phyloP scores from a whole-genome alignment of 2,113 vertebrate species.

The Acanthisitta chloris region DNA sequence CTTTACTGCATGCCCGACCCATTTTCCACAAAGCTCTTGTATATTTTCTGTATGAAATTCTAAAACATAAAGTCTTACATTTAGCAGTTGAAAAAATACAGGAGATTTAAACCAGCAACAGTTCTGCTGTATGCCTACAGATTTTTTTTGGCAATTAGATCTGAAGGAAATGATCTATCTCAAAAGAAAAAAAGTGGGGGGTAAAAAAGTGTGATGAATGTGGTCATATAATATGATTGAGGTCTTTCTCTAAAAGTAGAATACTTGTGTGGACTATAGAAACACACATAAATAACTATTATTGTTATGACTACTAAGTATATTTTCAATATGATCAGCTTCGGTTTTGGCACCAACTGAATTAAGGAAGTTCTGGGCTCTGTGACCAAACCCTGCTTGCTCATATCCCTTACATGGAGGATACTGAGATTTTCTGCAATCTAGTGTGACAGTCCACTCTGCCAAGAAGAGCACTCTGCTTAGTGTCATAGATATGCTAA shows the following conservation, averaged over 20 bases:
- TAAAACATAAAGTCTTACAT: conserved; percentile 26
- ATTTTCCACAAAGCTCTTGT: conserved; percentile 51
- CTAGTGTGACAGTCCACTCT: neutral
- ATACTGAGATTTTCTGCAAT: neutral
- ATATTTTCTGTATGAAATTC: conserved; percentile 57
- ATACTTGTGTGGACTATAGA: neutral
- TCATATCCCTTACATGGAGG: rapidly evolving
- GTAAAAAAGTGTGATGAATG: neutral
- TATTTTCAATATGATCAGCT: neutral
- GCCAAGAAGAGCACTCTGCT: neutral
- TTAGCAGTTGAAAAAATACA: conserved; percentile 51
- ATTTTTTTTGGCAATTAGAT: conserved; percentile 40
- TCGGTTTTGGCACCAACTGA: neutral
- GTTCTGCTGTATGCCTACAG: neutral
- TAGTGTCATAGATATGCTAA: neutral
- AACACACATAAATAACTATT: neutral
- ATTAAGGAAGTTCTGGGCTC: neutral
- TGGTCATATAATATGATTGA: neutral
- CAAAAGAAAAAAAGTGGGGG: neutral
- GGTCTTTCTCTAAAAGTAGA: neutral
- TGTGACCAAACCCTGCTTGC: neutral
- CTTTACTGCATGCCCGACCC: neutral
- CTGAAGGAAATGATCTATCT: conserved; percentile 12
- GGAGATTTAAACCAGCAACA: conserved; percentile 31
- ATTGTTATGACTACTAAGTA: neutral